Base-by-base conservation (phyloP, 2,888 invertebrate genomes). In the Temnothorax unifasciatus region DNA sequence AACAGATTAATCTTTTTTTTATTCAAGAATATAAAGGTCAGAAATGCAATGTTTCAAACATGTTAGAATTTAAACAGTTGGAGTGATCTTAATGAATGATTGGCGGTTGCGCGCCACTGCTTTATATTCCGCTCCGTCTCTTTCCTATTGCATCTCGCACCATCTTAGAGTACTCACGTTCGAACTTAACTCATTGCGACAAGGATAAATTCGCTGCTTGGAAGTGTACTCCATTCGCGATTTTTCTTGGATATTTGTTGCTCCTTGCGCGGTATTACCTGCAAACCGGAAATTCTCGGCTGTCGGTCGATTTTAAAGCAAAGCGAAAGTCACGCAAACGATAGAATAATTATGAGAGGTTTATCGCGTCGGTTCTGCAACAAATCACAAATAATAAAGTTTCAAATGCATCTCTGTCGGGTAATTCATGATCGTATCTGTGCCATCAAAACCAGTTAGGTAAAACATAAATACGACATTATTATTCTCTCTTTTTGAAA, bases 171-270 rank as follows among this genome's bases (percentile, higher is more conserved):
- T 47, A 59, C 47, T 81, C 79, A 47, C 71, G 79, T 81, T 81
- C 71, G 25, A 71, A 61, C 59, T 61, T 81, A 81, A 71, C 79
- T 25, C 59, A 71, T 79, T 71, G 79, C 59, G 59, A 79, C 79
- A 38, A 47, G 47, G 59, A 81, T 61, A 71, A 81, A 81, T 71
- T 81, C 59, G 71, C 38, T 9, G 71, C 54, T 71, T 13, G 38
- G 11, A 59, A 79, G 25, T 38, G 38, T 47, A 59, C 47, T 79
- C 34, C 29, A 50, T 38, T 15, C 13, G 47, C 34, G 50, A 81
- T 81, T 81, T 81, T 81, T 81, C 79, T 71, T 38, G 34, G 41
- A 59, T 61, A 79, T 81, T 81, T 71, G 71, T 81, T 71, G 21
- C 71, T 44, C 8, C 71, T 21, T 69, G 11, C 44, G 34, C 29